Base-by-base conservation (phyloP, 2,888 invertebrate genomes). In the Bugulina stolonifera region DNA sequence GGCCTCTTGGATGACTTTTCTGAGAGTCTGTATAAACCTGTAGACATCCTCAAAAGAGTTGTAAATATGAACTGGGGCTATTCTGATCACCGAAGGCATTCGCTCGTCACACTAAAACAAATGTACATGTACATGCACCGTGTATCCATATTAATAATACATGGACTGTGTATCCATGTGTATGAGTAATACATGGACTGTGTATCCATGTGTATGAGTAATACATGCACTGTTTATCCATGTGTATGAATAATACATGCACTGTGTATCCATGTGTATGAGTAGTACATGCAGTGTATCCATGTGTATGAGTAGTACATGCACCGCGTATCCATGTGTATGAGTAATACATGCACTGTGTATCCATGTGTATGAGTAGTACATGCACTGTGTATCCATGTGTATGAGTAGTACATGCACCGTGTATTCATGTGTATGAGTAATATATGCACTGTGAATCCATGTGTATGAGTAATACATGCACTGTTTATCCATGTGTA, bases 11-110 rank as follows among this genome's bases (percentile, higher is more conserved):
- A n/a, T n/a, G n/a, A 64, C 5, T n/a, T 75, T 77, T 29, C 72
- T 54, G 29, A 85, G 74, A 34, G 76, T 76, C n/a, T 77, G 71
- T 2, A 82, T 76, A 76, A 86, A 86, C 55, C 81, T 77, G 73
- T 81, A 79, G 18, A 87, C 85, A 74, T 87, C 87, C n/a, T 77
- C 74, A 76, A 85, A 88, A 35, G 84, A 84, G 77, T 87, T 87
- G 81, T 88, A 88, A 25, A 88, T 75, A 27, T 87, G 87, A 35
- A 80, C 82, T 1, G 88, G 87, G 0, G 87, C 83, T 1, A 87
- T 78, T 54, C 88, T 82, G 69, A 88, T 83, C 18, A 87, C 87
- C 74, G 83, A 81, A 0, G 87, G 87, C 72, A 84, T 80, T 58
- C 88, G 79, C 73, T 86, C 83, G 78, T 88, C 88, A 76, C 86